phyloP scores from a whole-genome alignment of 1,140 invertebrate genomes.

The Drosophila bipectinata region DNA sequence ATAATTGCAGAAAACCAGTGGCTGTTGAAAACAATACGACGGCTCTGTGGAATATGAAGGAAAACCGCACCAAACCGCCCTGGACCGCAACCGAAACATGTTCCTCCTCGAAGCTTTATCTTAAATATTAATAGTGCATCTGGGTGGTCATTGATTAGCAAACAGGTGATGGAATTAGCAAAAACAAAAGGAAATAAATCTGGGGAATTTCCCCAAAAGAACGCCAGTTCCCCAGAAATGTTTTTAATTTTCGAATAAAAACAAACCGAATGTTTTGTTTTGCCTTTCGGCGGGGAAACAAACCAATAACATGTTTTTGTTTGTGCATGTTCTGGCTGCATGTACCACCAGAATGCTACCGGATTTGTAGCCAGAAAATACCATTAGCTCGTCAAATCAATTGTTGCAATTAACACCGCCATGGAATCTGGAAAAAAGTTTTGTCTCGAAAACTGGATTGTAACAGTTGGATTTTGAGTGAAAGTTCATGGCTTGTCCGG shows the following conservation, averaged over 20 bases:
- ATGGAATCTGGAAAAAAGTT: conserved; percentile 22
- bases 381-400: conserved; percentile 43
- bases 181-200: conserved; percentile 16
- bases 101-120: conserved; percentile 28
- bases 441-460: conserved; percentile 42
- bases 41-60: conserved; percentile 4
- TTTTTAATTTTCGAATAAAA: conserved; percentile 55
- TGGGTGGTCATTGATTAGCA: conserved; percentile 47
- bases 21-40: conserved; percentile 29
- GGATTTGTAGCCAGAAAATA: conserved; percentile 26
- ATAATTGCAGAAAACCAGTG: conserved; percentile 46
- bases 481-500: conserved; percentile 47
- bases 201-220: conserved; percentile 35
- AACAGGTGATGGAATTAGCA: conserved; percentile 3
- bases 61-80: conserved; percentile 13
- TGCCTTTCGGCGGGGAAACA: conserved; percentile 22
- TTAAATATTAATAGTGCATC: conserved; percentile 56
- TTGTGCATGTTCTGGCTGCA: conserved; percentile 59
- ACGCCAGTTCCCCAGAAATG: conserved; percentile 36
- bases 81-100: conserved; percentile 1
- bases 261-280: conserved; percentile 37
- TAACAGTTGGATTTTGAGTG: conserved; percentile 22
- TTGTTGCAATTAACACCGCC: conserved; percentile 21
- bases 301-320: conserved; percentile 57
- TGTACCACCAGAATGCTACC: conserved; percentile 11